Base-by-base conservation (phyloP, 2,797 vertebrate genomes). In the Epinephelus malabaricus region DNA sequence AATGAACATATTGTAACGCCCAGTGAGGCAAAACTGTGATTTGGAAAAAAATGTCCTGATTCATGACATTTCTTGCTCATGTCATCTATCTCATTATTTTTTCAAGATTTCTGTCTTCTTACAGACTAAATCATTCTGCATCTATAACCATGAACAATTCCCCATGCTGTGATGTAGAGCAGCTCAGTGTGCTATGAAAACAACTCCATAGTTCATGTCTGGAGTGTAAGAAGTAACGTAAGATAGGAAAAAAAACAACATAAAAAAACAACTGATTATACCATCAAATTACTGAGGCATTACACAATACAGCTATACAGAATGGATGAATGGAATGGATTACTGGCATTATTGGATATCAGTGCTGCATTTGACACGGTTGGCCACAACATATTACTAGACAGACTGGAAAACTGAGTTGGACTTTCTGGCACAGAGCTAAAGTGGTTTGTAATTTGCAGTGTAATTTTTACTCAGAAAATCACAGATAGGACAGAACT, bases 241-340 rank as follows among this genome's bases (percentile, higher is more conserved):
- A 59, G 2, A 43, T 11, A 10, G 18, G n/a, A 23, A 54, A 58
- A 65, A 60, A 21, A 56, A 30, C 27, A 30, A 3, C 40, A 43
- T 43, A 45, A 3, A 21, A 21, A 56, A 47, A 65, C 2, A 34
- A 27, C 2, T 50, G 11, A 45, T 65, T 62, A 72, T 4, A 58
- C 50, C 43, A 23, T 73, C 61, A 69, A 53, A 69, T 72, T 23
- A 69, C 15, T 34, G 23, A 54, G 6, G 65, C 38, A 71, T 13
- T 19, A 19, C 21, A 21, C 27, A 25, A 25, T 38, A 4, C 13
- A 46, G 40, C 47, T 34, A 11, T 1, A 23, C 21, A 43, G 21
- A 67, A 6, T 45, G 11, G 23, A 23, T 61, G 40, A 30, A 9
- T 59, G 14, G 60, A 59, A 55, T 66, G 14, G 11, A 53, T 60